These are phyloP conservation scores for Erythrolamprus reginae DNA, from an alignment of 2,113 vertebrate genomes.

Conservation along the genomic window DNA sequence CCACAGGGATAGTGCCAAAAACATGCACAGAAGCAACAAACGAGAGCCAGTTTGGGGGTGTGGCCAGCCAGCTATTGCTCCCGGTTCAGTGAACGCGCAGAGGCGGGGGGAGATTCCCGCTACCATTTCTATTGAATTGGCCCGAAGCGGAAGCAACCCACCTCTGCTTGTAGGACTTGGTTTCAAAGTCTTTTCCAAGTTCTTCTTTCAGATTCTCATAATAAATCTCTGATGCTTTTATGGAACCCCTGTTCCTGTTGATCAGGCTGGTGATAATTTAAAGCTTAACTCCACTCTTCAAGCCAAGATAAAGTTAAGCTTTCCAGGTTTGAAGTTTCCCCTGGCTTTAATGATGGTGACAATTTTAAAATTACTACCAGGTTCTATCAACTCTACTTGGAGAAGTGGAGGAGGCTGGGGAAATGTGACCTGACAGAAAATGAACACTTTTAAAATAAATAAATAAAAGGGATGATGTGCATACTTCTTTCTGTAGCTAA, in stretches of 20 bases:
- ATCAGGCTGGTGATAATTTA: not conserved
- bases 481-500: slow-evolving; percentile 26
- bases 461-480: slow-evolving; percentile 1
- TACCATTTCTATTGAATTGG: too few relatives aligned
- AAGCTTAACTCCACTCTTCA: not conserved
- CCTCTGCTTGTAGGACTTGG: not conserved
- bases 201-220: not conserved
- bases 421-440: slow-evolving; percentile 14
- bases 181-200: not conserved
- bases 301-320: not conserved
- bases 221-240: not conserved
- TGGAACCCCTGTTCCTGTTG: not conserved
- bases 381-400: not conserved
- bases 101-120: too few relatives aligned
- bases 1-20: too few relatives aligned
- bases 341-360: not conserved
- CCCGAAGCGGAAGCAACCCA: too few relatives aligned
- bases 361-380: not conserved
- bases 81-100: too few relatives aligned
- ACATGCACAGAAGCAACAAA: too few relatives aligned
- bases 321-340: not conserved
- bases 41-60: too few relatives aligned
- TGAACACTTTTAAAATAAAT: not conserved
- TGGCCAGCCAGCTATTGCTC: too few relatives aligned
- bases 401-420: not conserved